phyloP scores from a whole-genome alignment of 2,113 vertebrate species.

The Lagopus leucura region DNA sequence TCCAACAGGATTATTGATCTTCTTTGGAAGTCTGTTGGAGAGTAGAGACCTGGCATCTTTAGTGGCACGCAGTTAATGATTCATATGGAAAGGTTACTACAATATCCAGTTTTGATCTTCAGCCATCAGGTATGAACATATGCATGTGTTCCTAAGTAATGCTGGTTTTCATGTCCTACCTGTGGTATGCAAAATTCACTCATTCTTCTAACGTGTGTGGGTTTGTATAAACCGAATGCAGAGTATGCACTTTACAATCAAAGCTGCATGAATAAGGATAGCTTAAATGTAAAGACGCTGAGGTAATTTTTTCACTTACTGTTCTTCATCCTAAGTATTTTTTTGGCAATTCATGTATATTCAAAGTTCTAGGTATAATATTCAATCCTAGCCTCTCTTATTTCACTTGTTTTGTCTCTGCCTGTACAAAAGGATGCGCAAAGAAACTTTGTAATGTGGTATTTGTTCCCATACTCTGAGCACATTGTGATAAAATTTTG shows the following conservation, averaged over 20 bases:
- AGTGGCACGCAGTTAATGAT: not conserved
- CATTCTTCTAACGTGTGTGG: not conserved
- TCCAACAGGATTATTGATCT: not conserved
- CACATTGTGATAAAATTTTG: not conserved
- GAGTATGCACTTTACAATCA: not conserved
- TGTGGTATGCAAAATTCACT: not conserved
- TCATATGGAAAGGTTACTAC: not conserved
- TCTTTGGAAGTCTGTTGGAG: not conserved
- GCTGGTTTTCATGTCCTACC: not conserved
- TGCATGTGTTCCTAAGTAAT: not conserved
- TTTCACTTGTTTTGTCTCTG: not conserved
- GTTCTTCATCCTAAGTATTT: not conserved
- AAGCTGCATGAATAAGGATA: not conserved
- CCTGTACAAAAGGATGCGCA: not conserved
- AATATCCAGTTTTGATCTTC: not conserved
- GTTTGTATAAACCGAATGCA: not conserved
- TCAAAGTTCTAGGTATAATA: not conserved
- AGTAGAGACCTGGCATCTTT: not conserved
- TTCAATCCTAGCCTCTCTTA: not conserved
- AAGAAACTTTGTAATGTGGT: not conserved
- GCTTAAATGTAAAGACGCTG: not conserved
- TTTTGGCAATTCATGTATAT: not conserved
- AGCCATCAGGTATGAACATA: not conserved
- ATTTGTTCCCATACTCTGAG: not conserved
- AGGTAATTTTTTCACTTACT: not conserved